These are phyloP conservation scores for Rynchops niger DNA, from an alignment of 2,113 vertebrate species.

Conservation along the genomic window DNA sequence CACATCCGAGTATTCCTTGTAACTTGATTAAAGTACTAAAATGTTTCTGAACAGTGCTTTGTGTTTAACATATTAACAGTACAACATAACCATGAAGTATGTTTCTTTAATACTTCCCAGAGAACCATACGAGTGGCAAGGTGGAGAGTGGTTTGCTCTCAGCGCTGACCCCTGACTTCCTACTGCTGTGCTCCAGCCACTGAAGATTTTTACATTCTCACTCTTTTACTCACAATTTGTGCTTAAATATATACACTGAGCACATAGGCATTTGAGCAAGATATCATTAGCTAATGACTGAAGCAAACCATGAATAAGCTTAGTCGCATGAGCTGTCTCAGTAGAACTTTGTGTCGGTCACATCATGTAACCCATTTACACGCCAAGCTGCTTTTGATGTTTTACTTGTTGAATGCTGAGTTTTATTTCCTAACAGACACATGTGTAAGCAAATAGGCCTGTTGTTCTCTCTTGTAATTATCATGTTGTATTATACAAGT, in stretches of 20 bases:
- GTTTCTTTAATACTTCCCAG: not conserved
- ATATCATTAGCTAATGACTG: conserved; percentile 56
- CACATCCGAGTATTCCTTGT: not conserved
- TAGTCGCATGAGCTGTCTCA: conserved; percentile 15
- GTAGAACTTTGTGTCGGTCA: not conserved
- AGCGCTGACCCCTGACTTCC: not conserved
- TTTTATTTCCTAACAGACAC: conserved; percentile 8
- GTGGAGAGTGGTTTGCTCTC: not conserved
- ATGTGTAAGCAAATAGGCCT: not conserved
- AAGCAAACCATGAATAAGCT: conserved; percentile 35
- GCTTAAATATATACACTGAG: conserved; percentile 27
- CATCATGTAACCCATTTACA: conserved; percentile 45
- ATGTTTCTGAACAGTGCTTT: not conserved
- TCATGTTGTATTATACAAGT: not conserved
- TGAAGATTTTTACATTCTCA: not conserved
- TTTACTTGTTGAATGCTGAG: not conserved
- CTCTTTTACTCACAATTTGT: conserved; percentile 4
- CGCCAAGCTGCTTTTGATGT: conserved; percentile 40
- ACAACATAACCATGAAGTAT: not conserved
- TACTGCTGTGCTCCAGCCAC: not conserved
- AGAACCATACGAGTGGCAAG: not conserved
- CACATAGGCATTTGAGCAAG: not conserved
- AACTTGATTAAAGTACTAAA: not conserved
- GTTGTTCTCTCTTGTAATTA: conserved; percentile 55
- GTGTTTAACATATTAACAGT: not conserved